phyloP scores from a whole-genome alignment of 1,140 invertebrate species.

The Zaprionus ghesquierei region DNA sequence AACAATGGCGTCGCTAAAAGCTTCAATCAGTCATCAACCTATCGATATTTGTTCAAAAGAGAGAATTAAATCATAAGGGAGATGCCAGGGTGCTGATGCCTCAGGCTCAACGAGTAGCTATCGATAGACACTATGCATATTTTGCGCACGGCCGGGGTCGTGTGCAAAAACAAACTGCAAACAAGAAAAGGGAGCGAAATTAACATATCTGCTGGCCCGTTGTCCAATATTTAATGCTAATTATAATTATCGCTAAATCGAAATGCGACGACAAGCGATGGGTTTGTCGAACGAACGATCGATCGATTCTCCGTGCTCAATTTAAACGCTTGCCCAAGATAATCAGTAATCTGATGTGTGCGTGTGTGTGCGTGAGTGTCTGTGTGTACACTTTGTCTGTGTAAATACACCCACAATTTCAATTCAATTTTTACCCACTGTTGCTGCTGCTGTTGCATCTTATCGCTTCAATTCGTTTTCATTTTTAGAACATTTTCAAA shows the following conservation, averaged over 20 bases:
- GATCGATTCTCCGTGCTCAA: conserved; percentile 2
- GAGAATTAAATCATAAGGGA: background rate
- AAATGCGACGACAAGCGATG: background rate
- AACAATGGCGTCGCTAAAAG: background rate
- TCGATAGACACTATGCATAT: background rate
- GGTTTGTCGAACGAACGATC: background rate
- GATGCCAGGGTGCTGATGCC: background rate
- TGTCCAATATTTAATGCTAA: conserved; percentile 10
- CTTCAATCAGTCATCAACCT: background rate
- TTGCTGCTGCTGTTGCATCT: conserved; percentile 8
- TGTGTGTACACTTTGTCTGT: background rate
- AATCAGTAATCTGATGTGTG: background rate
- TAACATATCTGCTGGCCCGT: background rate
- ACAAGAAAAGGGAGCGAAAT: background rate
- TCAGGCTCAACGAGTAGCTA: background rate
- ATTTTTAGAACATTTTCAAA: conserved; percentile 30
- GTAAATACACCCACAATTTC: conserved; percentile 15
- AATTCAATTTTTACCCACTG: background rate
- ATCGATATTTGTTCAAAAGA: background rate
- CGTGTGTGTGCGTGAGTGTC: background rate
- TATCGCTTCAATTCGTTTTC: conserved; percentile 33
- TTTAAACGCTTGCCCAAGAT: background rate
- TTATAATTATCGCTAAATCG: conserved; percentile 23
- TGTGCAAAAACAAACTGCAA: conserved; percentile 35
- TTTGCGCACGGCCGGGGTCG: background rate